Evolutionary conservation across 92 coral and sea anemone species (phyloP).

Genomic region (Blastomussa wellsi): DNA sequence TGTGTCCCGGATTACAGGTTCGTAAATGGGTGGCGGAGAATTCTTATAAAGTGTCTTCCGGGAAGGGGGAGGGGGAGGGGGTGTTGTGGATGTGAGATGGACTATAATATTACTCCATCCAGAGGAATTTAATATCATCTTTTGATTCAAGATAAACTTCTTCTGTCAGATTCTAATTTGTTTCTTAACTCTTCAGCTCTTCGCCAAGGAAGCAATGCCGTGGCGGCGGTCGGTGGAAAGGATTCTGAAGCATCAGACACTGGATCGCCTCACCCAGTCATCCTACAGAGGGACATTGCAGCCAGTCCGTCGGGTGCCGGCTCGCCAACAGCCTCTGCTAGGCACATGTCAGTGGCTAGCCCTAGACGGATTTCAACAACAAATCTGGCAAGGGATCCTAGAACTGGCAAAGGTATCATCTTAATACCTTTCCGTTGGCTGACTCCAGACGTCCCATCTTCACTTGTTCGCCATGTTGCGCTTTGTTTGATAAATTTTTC

Average conservation of each 20-base stretch:
- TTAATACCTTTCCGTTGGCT: background rate
- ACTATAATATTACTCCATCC: background rate
- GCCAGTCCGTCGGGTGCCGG: conserved; percentile 79
- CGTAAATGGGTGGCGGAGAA: background rate
- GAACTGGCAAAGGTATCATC: conserved; percentile 93
- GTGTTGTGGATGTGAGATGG: background rate
- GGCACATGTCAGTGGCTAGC: conserved; percentile 57
- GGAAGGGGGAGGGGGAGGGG: background rate
- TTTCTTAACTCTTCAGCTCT: conserved; percentile 58
- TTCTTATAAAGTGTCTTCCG: too few species aligned
- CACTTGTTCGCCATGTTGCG: too few species aligned
- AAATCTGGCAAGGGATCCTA: conserved; percentile 87
- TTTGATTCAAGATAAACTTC: background rate
- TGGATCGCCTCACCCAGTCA: conserved; percentile 65
- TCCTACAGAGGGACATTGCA: conserved; percentile 68
- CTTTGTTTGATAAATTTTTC: too few species aligned
- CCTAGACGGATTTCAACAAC: conserved; percentile 71
- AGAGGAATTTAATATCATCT: background rate
- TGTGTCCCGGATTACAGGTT: too few species aligned
- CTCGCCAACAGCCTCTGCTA: conserved; percentile 72
- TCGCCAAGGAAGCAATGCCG: conserved; percentile 73
- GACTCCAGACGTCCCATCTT: too few species aligned
- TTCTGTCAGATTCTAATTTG: background rate
- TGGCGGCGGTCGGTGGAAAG: conserved; percentile 50
- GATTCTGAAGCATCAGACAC: conserved; percentile 55